Percentiles rank a stretch among this genome's conserved stretches.
Conservation (phyloP, 2,888 invertebrate genomes). For the Campoplex nolae region DNA sequence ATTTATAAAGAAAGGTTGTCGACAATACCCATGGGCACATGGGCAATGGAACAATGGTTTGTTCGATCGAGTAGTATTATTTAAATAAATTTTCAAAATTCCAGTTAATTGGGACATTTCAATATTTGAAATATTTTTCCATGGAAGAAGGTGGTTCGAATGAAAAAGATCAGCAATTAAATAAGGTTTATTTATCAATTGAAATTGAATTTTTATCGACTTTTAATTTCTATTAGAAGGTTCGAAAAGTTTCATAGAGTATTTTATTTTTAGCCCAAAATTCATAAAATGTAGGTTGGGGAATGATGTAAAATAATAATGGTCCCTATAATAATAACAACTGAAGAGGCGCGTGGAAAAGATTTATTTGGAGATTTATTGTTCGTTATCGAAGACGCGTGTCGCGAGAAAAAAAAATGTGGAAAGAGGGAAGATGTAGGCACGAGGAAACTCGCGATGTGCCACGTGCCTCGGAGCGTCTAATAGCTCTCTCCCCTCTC, state of each 20-base stretch:
- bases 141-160: too few species aligned
- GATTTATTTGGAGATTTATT: constrained; percentile 40
- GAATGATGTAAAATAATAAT: constrained; percentile 1
- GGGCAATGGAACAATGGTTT: too few species aligned
- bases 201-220: neutral
- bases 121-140: too few species aligned
- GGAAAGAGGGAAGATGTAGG: neutral
- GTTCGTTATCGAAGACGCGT: constrained; percentile 34
- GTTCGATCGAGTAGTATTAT: too few species aligned
- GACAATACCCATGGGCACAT: too few species aligned
- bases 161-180: too few species aligned
- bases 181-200: neutral
- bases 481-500: neutral
- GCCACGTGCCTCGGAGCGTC: constrained; percentile 19
- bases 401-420: constrained; percentile 17
- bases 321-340: neutral
- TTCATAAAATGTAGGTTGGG: constrained; percentile 23
- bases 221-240: neutral
- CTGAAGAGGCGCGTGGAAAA: neutral
- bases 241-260: neutral
- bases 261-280: constrained; percentile 3
- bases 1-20: too few species aligned
- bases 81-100: too few species aligned
- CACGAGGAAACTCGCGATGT: constrained; percentile 6
- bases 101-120: too few species aligned